Evolutionary conservation across 2,797 vertebrate genomes (phyloP).

Genomic region (Bryconaethiops microstoma): DNA sequence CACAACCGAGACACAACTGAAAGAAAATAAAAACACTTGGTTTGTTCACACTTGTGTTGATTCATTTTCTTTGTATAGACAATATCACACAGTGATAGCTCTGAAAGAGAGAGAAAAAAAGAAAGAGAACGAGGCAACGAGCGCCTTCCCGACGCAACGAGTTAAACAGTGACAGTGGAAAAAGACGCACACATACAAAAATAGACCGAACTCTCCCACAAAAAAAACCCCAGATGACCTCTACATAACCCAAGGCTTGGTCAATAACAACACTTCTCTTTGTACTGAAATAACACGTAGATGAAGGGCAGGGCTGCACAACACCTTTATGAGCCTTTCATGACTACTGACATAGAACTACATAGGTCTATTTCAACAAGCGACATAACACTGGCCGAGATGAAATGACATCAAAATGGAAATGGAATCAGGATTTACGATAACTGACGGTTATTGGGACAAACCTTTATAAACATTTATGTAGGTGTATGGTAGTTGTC

Average conservation of each 20-base stretch:
- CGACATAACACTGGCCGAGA: too few species aligned
- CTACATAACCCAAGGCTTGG: constrained; percentile 13
- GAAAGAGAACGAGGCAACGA: constrained; percentile 32
- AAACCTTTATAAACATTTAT: too few species aligned
- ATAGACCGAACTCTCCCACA: constrained; percentile 47
- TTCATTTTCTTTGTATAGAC: constrained; percentile 73
- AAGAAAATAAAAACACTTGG: constrained; percentile 64
- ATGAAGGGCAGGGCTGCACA: too few species aligned
- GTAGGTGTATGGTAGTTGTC: too few species aligned
- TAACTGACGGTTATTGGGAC: too few species aligned
- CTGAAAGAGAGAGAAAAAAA: constrained; percentile 25
- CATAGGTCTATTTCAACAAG: too few species aligned
- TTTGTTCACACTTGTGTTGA: constrained; percentile 68
- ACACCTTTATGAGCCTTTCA: too few species aligned
- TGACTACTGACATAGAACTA: too few species aligned
- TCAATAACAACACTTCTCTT: background rate
- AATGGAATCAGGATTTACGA: too few species aligned
- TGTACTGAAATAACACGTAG: background rate
- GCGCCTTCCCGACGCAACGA: background rate
- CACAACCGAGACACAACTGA: constrained; percentile 48
- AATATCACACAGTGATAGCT: constrained; percentile 85
- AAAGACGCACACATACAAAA: constrained; percentile 55
- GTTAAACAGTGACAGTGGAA: constrained; percentile 1
- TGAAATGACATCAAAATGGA: too few species aligned
- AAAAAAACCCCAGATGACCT: background rate